These are phyloP conservation scores for Bilobella aurantiaca DNA, from an alignment of 1,140 invertebrate species.

Conservation along the genomic window DNA sequence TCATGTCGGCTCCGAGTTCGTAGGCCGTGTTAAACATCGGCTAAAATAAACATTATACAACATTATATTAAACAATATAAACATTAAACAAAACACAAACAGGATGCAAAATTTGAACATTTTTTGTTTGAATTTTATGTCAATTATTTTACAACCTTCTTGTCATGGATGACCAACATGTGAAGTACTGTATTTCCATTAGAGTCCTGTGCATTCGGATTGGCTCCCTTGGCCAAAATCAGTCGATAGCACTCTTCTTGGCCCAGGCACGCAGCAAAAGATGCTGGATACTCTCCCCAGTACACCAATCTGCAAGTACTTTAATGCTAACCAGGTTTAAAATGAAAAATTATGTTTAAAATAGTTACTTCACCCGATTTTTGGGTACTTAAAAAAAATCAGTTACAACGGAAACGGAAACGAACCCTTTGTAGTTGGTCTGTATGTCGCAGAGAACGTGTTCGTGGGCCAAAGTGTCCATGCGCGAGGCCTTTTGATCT, in stretches of 20 bases:
- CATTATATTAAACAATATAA: no score
- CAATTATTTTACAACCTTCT: constrained; percentile 52
- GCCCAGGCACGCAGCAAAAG: constrained; percentile 89
- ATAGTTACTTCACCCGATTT: no score
- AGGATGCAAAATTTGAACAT: not conserved
- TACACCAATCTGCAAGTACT: constrained; percentile 69
- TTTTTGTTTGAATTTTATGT: not conserved
- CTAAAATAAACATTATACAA: constrained; percentile 48
- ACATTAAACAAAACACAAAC: no score
- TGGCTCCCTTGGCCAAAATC: constrained; percentile 83
- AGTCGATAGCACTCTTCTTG: constrained; percentile 95
- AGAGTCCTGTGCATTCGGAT: constrained; percentile 88
- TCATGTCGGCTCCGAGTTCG: constrained; percentile 74
- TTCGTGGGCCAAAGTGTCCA: constrained; percentile 81
- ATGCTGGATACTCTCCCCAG: constrained; percentile 94
- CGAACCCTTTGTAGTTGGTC: constrained; percentile 87
- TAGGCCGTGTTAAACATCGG: constrained; percentile 89
- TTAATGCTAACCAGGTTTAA: no score
- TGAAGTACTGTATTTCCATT: constrained; percentile 96
- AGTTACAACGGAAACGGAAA: constrained; percentile 6
- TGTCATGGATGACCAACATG: constrained; percentile 93
- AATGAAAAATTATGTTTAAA: no score
- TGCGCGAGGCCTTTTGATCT: constrained; percentile 84
- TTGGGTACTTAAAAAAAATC: no score
- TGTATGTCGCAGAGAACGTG: constrained; percentile 71